Base-by-base conservation (phyloP, 2,888 invertebrate species). In the Lithophane semibrunnea region DNA sequence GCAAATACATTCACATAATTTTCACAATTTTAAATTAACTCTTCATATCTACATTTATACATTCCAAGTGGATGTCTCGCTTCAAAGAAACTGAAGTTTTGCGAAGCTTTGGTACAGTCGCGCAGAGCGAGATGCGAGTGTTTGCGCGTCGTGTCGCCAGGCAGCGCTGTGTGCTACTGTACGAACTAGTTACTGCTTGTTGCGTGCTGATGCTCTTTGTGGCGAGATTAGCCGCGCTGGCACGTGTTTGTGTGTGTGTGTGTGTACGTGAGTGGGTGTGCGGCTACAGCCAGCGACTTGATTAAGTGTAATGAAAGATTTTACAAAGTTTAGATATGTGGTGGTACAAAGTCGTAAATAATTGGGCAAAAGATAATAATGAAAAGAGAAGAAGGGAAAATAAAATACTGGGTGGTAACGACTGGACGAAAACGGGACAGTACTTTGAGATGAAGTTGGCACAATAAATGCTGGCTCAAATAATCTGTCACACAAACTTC, bases 61-160 rank as follows among this genome's bases (percentile, higher is more conserved):
- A 73, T 18, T 73, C 80, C 37, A 4, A 29, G 47, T 68, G 24
- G 21, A 29, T 65, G 65, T 63, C 4, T 21, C 29, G 65, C 21
- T 49, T 61, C 80, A 80, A 60, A 79, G 69, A 61, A 69, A 66
- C 69, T 49, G 24, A 69, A 79, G 47, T 44, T 24, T 73, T n/a
- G 24, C 24, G 5, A 29, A 56, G 42, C 54, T 65, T 66, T 21
- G 47, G 61, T 37, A 65, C 64, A 79, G 68, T 73, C 24, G 68
- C 64, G 29, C 13, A 47, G n/a, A 67, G n/a, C n/a, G 29, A 60
- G 52, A 10, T 63, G 49, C 49, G 42, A 60, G 60, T 71, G 78
- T 70, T 42, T 16, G 66, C 66, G 47, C 24, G 67, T 24, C 54
- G 18, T 24, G 60, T 16, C 52, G 24, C 65, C 24, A 24, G 47